phyloP scores from a whole-genome alignment of 2,113 vertebrate genomes.

The Python bivittatus region DNA sequence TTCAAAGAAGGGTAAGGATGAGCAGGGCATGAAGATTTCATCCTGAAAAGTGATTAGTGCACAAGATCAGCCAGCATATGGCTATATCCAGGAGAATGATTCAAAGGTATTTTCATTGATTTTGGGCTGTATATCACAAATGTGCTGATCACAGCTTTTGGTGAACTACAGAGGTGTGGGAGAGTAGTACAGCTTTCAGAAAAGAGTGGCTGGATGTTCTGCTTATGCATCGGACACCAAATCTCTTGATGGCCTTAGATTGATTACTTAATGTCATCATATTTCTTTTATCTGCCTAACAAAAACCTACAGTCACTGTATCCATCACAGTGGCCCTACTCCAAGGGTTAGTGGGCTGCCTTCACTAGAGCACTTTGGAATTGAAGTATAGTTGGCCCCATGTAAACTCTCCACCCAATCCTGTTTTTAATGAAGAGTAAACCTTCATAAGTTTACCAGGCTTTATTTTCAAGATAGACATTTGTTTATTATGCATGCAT shows the following conservation, averaged over 20 bases:
- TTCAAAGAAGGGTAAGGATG: background rate
- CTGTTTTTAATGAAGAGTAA: background rate
- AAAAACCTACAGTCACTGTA: constrained; percentile 44
- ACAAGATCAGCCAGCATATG: background rate
- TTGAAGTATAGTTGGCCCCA: constrained; percentile 70
- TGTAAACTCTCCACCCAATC: constrained; percentile 57
- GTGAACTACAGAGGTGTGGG: background rate
- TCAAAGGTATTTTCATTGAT: background rate
- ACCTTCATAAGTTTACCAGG: background rate
- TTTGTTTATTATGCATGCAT: background rate
- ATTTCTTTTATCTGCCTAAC: constrained; percentile 30
- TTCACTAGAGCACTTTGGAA: constrained; percentile 64
- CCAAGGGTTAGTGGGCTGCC: constrained; percentile 63
- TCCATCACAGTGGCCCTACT: constrained; percentile 28
- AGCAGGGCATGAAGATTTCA: background rate
- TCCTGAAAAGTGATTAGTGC: background rate
- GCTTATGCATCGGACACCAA: background rate
- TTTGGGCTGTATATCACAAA: background rate
- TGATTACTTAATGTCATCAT: constrained; percentile 35
- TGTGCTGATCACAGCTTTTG: constrained; percentile 2
- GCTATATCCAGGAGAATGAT: background rate
- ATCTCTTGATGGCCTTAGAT: constrained; percentile 35
- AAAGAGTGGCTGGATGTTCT: background rate
- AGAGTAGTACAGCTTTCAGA: background rate
- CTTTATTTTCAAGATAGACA: background rate